Evolutionary conservation across 2,113 vertebrate genomes (phyloP).

Genomic region (Hippolais icterina): DNA sequence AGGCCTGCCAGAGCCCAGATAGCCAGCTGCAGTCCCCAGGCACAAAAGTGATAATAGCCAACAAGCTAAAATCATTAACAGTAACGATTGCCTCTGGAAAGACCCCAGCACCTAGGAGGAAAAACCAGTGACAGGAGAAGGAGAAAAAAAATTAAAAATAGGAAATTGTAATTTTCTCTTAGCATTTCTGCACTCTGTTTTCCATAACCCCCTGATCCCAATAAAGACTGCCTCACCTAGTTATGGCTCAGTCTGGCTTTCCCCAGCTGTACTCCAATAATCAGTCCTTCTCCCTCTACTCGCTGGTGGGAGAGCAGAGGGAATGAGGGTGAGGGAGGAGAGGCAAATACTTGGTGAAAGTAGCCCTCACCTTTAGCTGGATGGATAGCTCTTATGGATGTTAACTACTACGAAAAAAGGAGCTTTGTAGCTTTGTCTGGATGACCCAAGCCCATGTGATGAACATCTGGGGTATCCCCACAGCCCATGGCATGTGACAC

Average conservation of each 20-base stretch:
- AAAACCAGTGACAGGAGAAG: neutral
- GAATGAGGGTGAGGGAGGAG: neutral
- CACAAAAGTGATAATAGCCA: constrained; percentile 63
- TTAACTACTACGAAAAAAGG: neutral
- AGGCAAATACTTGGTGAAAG: neutral
- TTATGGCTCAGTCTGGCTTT: neutral
- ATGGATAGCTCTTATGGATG: neutral
- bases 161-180: neutral
- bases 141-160: neutral
- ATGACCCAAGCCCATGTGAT: neutral
- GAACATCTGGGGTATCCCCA: neutral
- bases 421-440: neutral
- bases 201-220: neutral
- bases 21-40: constrained; percentile 51
- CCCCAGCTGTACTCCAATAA: neutral
- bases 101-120: constrained; percentile 25
- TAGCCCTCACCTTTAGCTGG: neutral
- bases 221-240: neutral
- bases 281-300: neutral
- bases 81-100: constrained; percentile 45
- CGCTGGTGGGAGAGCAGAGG: neutral
- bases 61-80: constrained; percentile 66
- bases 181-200: neutral
- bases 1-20: constrained; percentile 45
- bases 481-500: no score